Conservation (phyloP, 1,140 invertebrate genomes). For the Papilio polyxenes region DNA sequence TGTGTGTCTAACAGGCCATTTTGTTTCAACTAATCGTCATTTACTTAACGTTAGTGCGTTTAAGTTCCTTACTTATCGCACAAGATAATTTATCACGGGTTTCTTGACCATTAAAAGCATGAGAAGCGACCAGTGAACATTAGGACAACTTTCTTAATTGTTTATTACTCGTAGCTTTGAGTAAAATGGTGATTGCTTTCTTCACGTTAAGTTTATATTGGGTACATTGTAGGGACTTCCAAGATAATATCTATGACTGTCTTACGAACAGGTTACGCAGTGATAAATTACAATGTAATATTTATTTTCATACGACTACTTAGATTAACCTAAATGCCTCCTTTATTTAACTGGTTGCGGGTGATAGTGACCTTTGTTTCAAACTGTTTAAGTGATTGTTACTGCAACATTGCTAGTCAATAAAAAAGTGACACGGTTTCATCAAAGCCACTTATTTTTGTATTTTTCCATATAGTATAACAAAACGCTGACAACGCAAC, state of each 20-base stretch:
- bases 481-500: too few species aligned
- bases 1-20: conserved; percentile 1
- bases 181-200: conserved; percentile 17
- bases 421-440: too few species aligned
- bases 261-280: neutral
- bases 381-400: neutral
- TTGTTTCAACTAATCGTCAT: conserved; percentile 2
- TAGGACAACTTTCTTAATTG: conserved; percentile 25
- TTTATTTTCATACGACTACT: conserved; percentile 1
- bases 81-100: conserved; percentile 15
- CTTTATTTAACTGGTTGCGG: neutral
- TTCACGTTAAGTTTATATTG: neutral
- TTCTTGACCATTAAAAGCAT: conserved; percentile 11
- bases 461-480: too few species aligned
- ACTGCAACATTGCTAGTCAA: neutral
- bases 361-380: neutral
- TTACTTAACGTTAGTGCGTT: conserved; percentile 17
- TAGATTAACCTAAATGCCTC: neutral
- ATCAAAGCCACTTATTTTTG: too few species aligned
- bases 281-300: conserved; percentile 9
- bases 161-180: conserved; percentile 9
- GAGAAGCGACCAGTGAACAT: conserved; percentile 7
- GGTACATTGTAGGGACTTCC: neutral
- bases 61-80: conserved; percentile 20
- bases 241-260: conserved; percentile 4